Base-by-base conservation (phyloP, 2,797 vertebrate genomes). In the Argya squamiceps region DNA sequence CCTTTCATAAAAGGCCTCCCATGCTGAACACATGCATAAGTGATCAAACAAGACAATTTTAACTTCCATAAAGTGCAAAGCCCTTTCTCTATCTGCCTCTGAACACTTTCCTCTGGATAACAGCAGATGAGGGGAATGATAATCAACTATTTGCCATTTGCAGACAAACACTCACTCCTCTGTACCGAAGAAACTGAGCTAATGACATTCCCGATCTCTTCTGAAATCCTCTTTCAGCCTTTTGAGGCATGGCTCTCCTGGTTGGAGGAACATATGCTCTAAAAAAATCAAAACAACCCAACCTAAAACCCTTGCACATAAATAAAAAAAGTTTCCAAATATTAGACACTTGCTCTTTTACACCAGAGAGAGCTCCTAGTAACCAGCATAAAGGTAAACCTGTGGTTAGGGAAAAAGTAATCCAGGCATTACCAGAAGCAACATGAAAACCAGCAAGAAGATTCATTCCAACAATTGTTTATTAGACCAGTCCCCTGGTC, bases 211-310 rank as follows among this genome's bases (percentile, higher is more conserved):
- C 55, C 2, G 0, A 68, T 44, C 30, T 82, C 74, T 85, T 84
- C 7, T 69, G 50, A 96, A 91, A 96, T 82, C n/a, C 55, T 84
- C 84, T 92, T 65, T 71, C 27, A 68, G 67, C 39, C n/a, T 84
- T 90, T 49, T 78, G 58, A 92, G 67, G 71, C 30, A 76, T 30
- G 23, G 55, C 26, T 84, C 6, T 84, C 46, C 55, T 84, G 41
- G 32, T 1, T 92, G 84, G 16, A 92, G 41, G 20, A 89, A 84
- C 4, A 73, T 9, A 79, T 3, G 36, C 43, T 87, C 63, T 79
- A 91, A 65, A 81, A 89, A 60, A 74, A 27, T 5, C n/a, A 64
- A 55, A 87, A 47, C 52, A 65, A 62, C 16, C 11, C 44, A 82
- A 73, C 11, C 41, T 47, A 93, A 86, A 90, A 52, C 24, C 36